Evolutionary conservation across 2,888 invertebrate species (phyloP).

Genomic region (Tricholauxania praeusta): DNA sequence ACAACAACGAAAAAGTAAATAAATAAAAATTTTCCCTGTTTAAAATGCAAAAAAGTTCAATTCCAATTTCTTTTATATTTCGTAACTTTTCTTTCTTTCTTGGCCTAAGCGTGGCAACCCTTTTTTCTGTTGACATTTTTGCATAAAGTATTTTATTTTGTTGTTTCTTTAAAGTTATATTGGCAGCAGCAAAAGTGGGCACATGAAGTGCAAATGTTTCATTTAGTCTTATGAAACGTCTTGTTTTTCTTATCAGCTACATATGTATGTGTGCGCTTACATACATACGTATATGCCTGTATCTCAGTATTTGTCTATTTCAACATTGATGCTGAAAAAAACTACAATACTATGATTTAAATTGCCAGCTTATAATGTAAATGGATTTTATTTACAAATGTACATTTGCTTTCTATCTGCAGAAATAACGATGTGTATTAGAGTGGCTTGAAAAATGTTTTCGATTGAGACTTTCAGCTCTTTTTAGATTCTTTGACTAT

Average conservation of each 20-base stretch:
- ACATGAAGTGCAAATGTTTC: slow-evolving; percentile 22
- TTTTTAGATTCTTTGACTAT: too few relatives aligned
- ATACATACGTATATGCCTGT: too few relatives aligned
- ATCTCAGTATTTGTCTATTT: too few relatives aligned
- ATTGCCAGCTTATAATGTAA: not conserved
- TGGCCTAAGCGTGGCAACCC: slow-evolving; percentile 14
- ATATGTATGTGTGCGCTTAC: too few relatives aligned
- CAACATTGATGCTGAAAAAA: too few relatives aligned
- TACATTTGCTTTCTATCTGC: slow-evolving; percentile 2
- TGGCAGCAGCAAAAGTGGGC: not conserved
- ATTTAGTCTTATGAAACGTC: not conserved
- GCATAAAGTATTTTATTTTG: not conserved
- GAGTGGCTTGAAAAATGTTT: too few relatives aligned
- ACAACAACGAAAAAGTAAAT: slow-evolving; percentile 13
- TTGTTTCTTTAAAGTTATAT: not conserved
- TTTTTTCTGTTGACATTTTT: slow-evolving; percentile 7
- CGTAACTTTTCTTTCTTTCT: not conserved
- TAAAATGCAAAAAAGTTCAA: slow-evolving; percentile 27
- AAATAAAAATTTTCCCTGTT: slow-evolving; percentile 25
- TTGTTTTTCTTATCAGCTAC: not conserved
- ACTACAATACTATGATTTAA: too few relatives aligned
- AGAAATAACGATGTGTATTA: not conserved
- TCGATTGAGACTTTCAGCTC: too few relatives aligned
- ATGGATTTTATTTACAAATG: not conserved
- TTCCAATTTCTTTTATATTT: slow-evolving; percentile 6